Evolutionary conservation across 2,797 vertebrate species (phyloP), one percentile per base, ranked within the genome.

Genomic region (Protosalanx chinensis): DNA sequence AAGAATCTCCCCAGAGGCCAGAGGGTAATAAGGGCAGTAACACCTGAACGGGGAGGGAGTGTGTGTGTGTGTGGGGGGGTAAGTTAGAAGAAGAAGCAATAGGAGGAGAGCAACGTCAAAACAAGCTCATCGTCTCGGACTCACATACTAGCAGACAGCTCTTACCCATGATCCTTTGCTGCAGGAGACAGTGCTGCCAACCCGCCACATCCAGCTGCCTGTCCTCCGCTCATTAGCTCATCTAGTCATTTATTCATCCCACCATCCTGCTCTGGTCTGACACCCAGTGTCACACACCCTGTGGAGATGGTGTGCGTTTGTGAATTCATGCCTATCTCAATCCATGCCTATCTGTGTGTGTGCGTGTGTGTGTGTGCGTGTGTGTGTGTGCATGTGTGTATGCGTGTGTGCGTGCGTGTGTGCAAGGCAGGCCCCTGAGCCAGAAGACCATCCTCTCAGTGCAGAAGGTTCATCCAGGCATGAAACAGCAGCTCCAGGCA

Each of bases 361-460:
- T 51, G 49, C 16, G 15, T 51, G 49, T 16, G 41, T 46, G 13
- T 46, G 41, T 63, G n/a, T n/a, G n/a, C n/a, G n/a, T n/a, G n/a
- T n/a, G n/a, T n/a, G n/a, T n/a, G n/a, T n/a, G n/a, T n/a, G n/a
- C n/a, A n/a, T n/a, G n/a, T n/a, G n/a, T n/a, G n/a, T n/a, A n/a
- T n/a, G n/a, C n/a, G n/a, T n/a, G 18, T n/a, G 18, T 16, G 51
- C 6, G 18, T 56, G 51, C 6, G 51, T 56, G 51, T 56, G 18
- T n/a, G 51, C 5, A 8, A 7, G 35, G 35, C 41, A 46, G 18
- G 4, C 59, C 7, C 49, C 32, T 30, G 60, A 68, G 18, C 51
- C 51, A 90, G 86, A 84, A 89, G 87, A 88, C 83, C 86, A 77
- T 86, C 83, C 65, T 76, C 76, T 87, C 88, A 89, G 88, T 89